Percentiles rank a stretch among this genome's conserved stretches.
Evolutionary conservation across 2,113 vertebrate species (phyloP).

Genomic region (Merops nubicus): DNA sequence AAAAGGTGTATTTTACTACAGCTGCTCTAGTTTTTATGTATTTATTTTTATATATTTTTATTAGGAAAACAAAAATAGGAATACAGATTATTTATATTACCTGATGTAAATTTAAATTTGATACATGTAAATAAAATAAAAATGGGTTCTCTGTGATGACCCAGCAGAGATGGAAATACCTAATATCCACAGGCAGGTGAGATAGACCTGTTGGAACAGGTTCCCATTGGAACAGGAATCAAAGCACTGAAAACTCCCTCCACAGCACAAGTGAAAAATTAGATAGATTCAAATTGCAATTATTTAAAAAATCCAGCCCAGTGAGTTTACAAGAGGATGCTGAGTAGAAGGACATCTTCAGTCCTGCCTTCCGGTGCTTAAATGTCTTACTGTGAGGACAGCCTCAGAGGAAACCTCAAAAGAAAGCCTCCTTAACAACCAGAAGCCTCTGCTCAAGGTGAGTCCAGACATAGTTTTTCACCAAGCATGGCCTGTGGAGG

Average conservation of each 20-base stretch:
- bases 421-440: background rate
- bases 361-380: background rate
- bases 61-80: background rate
- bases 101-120: background rate
- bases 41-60: background rate
- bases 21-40: background rate
- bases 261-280: background rate
- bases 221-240: background rate
- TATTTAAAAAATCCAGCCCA: background rate
- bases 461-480: background rate
- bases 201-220: background rate
- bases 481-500: background rate
- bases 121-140: background rate
- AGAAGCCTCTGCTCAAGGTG: background rate
- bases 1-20: background rate
- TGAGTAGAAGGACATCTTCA: background rate
- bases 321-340: background rate
- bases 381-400: background rate
- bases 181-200: background rate
- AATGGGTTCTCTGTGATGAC: background rate
- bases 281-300: background rate
- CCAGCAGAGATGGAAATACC: background rate
- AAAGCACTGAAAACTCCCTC: background rate
- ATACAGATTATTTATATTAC: background rate
- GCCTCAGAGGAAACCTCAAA: too few species aligned